Base-by-base conservation (phyloP, 2,797 vertebrate genomes). In the Lophius americanus region DNA sequence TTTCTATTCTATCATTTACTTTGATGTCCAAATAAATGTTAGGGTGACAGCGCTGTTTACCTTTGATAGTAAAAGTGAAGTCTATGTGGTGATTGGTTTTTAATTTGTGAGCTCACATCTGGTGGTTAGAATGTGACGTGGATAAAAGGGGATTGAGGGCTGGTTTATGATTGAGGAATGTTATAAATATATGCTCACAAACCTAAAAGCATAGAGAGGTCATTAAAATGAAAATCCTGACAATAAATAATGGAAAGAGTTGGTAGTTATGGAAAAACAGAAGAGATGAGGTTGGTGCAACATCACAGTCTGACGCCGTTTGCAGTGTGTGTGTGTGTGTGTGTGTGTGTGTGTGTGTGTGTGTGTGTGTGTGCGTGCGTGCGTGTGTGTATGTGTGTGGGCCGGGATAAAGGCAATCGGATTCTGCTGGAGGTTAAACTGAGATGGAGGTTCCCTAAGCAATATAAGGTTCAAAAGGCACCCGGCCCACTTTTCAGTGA, bases 381-480 rank as follows among this genome's bases (percentile, higher is more conserved):
- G 23, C 2, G 1, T 23, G 23, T 23, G 23, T 1, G 23, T 23
- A 2, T 23, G 23, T 23, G 23, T 23, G 23, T 23, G 23, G 58
- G 50, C 60, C 14, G 4, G 23, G 57, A 60, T 74, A 53, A 65
- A 66, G 70, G 41, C 35, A 63, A 55, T 14, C 63, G 55, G 53
- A 49, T 57, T 76, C 49, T 62, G 65, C n/a, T 52, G 14, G 54
- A 44, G 47, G 47, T 70, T 59, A 10, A 68, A 58, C 67, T 78
- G 73, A 82, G 67, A 68, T 42, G 43, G 12, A 70, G 61, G 47
- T 58, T 78, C 60, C 13, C 39, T 33, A 60, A 65, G 50, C 69
- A 70, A 60, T 77, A 78, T 64, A 48, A 69, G 54, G 75, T 71
- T 78, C 72, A 79, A 64, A 84, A 78, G 46, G 9, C 60, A 64